These are phyloP conservation scores for Psilanteris sp. DNA, from an alignment of 1,140 invertebrate genomes.

Conservation along the genomic window DNA sequence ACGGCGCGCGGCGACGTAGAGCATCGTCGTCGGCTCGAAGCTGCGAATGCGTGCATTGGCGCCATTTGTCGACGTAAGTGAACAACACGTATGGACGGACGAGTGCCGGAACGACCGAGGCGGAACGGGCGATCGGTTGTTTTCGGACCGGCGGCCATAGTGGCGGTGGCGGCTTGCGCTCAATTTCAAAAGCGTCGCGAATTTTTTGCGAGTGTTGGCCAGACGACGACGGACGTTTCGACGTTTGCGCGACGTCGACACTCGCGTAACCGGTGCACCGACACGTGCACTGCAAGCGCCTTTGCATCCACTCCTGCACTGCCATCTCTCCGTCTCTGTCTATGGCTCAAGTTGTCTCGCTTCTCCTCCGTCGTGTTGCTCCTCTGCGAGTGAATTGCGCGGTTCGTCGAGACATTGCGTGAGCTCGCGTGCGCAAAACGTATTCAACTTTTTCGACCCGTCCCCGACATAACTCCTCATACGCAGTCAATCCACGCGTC, in stretches of 20 bases:
- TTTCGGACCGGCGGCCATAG: constrained; percentile 61
- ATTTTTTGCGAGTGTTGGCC: constrained; percentile 7
- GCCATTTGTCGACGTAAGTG: constrained; percentile 12
- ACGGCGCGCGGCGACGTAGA: constrained; percentile 2
- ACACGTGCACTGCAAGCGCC: constrained; percentile 59
- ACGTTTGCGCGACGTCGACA: constrained; percentile 27
- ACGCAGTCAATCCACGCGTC: too few species aligned
- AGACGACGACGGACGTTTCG: constrained; percentile 7
- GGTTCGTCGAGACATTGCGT: constrained; percentile 52
- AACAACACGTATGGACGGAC: not conserved
- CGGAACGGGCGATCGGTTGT: constrained; percentile 18
- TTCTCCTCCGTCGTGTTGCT: constrained; percentile 16
- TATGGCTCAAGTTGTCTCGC: constrained; percentile 13
- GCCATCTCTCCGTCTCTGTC: constrained; percentile 48
- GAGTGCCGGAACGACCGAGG: constrained; percentile 14
- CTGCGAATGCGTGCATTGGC: not conserved
- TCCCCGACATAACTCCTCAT: too few species aligned
- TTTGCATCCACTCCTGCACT: constrained; percentile 47
- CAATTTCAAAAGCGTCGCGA: not conserved
- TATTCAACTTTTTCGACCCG: too few species aligned
- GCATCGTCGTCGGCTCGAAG: constrained; percentile 28
- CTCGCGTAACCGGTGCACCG: constrained; percentile 49
- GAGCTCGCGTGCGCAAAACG: constrained; percentile 44
- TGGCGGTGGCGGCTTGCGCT: constrained; percentile 33
- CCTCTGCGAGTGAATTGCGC: constrained; percentile 51